Evolutionary conservation across 2,888 invertebrate genomes (phyloP).

Genomic region (Parnassius smintheus): DNA sequence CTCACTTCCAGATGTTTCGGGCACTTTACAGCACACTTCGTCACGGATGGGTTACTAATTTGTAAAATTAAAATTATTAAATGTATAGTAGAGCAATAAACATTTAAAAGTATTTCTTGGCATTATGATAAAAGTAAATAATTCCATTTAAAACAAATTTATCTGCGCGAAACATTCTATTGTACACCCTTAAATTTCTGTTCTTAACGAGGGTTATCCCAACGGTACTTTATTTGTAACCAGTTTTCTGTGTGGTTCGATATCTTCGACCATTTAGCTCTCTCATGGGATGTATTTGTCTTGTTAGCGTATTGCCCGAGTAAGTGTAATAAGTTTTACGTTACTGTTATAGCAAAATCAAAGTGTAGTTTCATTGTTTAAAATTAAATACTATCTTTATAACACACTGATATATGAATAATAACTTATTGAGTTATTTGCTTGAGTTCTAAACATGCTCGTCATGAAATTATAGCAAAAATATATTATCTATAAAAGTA

Average conservation of each 20-base stretch:
- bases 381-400: too few relatives aligned
- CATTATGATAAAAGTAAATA: not conserved
- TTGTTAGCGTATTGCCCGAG: slow-evolving; percentile 5
- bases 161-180: slow-evolving; percentile 7
- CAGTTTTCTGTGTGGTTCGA: not conserved
- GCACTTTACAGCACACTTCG: too few relatives aligned
- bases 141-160: slow-evolving; percentile 6
- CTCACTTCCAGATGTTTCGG: too few relatives aligned
- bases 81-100: not conserved
- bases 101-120: not conserved
- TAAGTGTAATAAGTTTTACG: too few relatives aligned
- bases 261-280: slow-evolving; percentile 1
- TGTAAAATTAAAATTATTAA: not conserved
- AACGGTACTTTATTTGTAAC: slow-evolving; percentile 12
- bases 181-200: slow-evolving; percentile 4
- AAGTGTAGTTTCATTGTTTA: too few relatives aligned
- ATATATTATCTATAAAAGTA: too few relatives aligned
- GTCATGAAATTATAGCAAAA: too few relatives aligned
- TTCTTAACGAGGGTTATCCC: slow-evolving; percentile 15
- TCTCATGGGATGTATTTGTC: slow-evolving; percentile 11
- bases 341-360: too few relatives aligned
- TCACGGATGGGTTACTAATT: too few relatives aligned
- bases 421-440: too few relatives aligned
- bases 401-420: too few relatives aligned
- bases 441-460: too few relatives aligned